Evolutionary conservation across 2,888 invertebrate genomes (phyloP), one percentile per base, ranked within the genome.

Genomic region (Diachrysia chrysitis): DNA sequence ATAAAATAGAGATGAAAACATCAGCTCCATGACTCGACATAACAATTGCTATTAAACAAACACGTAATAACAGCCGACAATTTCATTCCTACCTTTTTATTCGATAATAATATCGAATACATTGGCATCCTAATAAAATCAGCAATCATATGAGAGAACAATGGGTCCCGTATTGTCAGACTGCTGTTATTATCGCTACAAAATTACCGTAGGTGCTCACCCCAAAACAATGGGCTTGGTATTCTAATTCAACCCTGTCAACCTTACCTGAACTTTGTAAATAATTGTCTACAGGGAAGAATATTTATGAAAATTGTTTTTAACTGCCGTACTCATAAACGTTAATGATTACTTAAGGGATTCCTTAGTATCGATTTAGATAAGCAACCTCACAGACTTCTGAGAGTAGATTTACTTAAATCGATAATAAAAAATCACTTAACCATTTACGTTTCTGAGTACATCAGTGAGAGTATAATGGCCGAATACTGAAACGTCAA

Each of bases 151-250:
- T 67, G 69, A 55, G 71, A 77, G 81, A 79, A 89, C 88, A 88
- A 89, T 86, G 68, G 37, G 35, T 60, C 88, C 85, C 85, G 84
- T 82, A 85, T 88, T 83, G 79, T 82, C 79, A 84, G 87, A 83
- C 77, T 71, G 64, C 62, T 70, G 80, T 83, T 78, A 51, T 83
- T 84, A 87, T 88, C 85, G 67, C 71, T 68, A 75, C 77, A 71
- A 76, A 82, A 85, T 83, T 78, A 85, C 78, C 73, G 79, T 77
- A 84, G 82, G 78, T 82, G 76, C 76, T 81, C 77, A 73, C 73
- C 76, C 83, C 80, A 85, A 86, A 85, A 90, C 90, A 90, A 89
- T 90, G 82, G 84, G 76, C 69, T 75, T 77, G 86, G 82, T 86
- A 79, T 73, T 62, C 70, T 82, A 86, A 85, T 86, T 84, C 82